Percentiles rank a stretch among this genome's conserved stretches.
phyloP scores from a whole-genome alignment of 2,113 vertebrate genomes.

The Desmodus rotundus region DNA sequence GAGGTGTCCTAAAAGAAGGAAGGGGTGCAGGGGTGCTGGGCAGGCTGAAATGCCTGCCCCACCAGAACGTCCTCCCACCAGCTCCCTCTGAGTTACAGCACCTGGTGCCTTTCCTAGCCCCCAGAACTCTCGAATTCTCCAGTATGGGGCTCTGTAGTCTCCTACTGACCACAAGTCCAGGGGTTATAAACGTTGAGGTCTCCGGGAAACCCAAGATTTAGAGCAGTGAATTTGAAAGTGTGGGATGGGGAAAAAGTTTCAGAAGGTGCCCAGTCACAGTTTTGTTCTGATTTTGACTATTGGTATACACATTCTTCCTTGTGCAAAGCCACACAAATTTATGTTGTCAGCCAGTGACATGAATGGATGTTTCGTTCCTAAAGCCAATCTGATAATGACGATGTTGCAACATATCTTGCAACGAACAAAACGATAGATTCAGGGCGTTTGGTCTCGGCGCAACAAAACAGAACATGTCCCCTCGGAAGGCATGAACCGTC shows the following conservation, averaged over 20 bases:
- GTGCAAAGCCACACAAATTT: not conserved
- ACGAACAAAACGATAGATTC: slow-evolving; percentile 10
- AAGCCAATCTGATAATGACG: slow-evolving; percentile 34
- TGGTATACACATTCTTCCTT: not conserved
- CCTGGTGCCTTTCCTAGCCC: not conserved
- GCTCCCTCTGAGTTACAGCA: not conserved
- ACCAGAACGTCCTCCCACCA: not conserved
- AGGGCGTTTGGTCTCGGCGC: not conserved
- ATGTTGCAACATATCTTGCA: not conserved
- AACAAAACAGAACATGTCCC: slow-evolving; percentile 3
- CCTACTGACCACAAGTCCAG: not conserved
- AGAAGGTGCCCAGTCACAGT: not conserved
- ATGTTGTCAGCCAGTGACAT: not conserved
- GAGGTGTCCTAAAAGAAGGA: not conserved
- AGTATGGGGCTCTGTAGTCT: not conserved
- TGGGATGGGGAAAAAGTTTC: not conserved
- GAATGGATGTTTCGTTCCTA: not conserved
- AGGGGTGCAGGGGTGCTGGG: not conserved
- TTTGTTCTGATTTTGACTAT: not conserved
- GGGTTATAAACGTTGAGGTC: not conserved
- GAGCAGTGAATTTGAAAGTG: not conserved
- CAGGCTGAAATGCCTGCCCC: not conserved
- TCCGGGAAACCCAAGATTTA: not conserved
- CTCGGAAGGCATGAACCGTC: slow-evolving; percentile 49
- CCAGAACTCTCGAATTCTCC: not conserved